Evolutionary conservation across 2,888 invertebrate genomes (phyloP), one percentile per base, ranked within the genome.

Genomic region (Patella pellucida): DNA sequence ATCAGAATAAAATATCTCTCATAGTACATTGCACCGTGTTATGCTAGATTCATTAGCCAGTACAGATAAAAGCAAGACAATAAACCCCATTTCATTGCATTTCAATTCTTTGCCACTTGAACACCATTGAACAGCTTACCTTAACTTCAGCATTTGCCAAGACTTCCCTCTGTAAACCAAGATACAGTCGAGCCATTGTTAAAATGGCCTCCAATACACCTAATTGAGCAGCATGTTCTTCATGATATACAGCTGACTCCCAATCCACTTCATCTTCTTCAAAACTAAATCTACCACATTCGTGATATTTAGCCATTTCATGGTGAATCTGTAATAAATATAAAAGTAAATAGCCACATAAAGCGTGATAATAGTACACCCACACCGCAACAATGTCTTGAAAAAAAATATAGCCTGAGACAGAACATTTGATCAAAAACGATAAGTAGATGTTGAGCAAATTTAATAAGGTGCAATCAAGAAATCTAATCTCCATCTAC

Each of bases 241-340:
- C 90, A 83, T 93, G 93, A 84, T 90, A 93, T 56, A 93, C 83
- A 23, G 92, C 93, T 4, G 93, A 91, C 72, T 91, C 90, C 84
- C 90, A 89, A 85, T 93, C 93, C 75, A 92, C 91, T n/a, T 87
- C 85, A 31, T 79, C 79, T 52, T 82, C 79, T 54, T 80, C 80
- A 9, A 80, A 71, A 62, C 86, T 84, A 82, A 92, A 93, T 16
- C 93, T 89, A 14, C 92, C 92, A 52, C 92, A 82, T 84, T 93
- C 93, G 81, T 93, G 92, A 86, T 93, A 93, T 80, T 92, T 92
- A 19, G 92, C 92, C 84, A 93, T 85, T 80, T 93, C 93, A 81
- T 93, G 90, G 83, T 93, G 93, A 72, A 93, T 88, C 91, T 92
- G 78, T 12, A 62, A 62, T 62, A 23, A 62, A 9, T 9, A 41